Conservation (phyloP, 2,797 vertebrate species). For the Gymnothorax javanicus region DNA sequence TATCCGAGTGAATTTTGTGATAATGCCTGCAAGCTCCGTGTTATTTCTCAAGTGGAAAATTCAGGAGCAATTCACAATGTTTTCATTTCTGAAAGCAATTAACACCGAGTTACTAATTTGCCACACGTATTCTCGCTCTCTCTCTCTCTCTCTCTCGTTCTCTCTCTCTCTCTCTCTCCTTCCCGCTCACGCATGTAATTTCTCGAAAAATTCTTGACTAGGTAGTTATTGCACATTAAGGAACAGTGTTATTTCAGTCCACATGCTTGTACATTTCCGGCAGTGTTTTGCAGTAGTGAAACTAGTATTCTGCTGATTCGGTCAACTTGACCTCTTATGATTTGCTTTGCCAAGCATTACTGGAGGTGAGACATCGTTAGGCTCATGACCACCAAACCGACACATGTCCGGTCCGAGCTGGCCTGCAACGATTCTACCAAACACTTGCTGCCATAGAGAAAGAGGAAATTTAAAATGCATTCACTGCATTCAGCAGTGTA, state of each 20-base stretch:
- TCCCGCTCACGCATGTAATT: slow-evolving; percentile 31
- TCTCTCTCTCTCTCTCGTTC: not conserved
- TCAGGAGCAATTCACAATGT: slow-evolving; percentile 22
- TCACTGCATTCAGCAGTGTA: slow-evolving; percentile 49
- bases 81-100: slow-evolving; percentile 27
- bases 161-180: not conserved
- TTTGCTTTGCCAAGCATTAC: slow-evolving; percentile 69
- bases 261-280: slow-evolving; percentile 62
- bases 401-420: slow-evolving; percentile 15
- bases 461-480: slow-evolving; percentile 51
- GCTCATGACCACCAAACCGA: slow-evolving; percentile 2
- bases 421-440: slow-evolving; percentile 19
- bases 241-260: slow-evolving; percentile 40
- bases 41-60: slow-evolving; percentile 30
- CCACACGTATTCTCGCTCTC: not conserved
- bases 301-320: slow-evolving; percentile 65
- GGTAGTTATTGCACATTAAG: slow-evolving; percentile 34
- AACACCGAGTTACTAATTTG: slow-evolving; percentile 12
- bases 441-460: slow-evolving; percentile 15
- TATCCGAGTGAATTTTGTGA: not conserved
- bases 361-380: slow-evolving; percentile 57
- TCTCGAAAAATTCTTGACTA: slow-evolving; percentile 36
- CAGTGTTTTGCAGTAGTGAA: slow-evolving; percentile 59
- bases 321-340: slow-evolving; percentile 48
- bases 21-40: slow-evolving; percentile 1